Evolutionary conservation across 2,888 invertebrate species (phyloP).

Genomic region (Cosmopolites sordidus): DNA sequence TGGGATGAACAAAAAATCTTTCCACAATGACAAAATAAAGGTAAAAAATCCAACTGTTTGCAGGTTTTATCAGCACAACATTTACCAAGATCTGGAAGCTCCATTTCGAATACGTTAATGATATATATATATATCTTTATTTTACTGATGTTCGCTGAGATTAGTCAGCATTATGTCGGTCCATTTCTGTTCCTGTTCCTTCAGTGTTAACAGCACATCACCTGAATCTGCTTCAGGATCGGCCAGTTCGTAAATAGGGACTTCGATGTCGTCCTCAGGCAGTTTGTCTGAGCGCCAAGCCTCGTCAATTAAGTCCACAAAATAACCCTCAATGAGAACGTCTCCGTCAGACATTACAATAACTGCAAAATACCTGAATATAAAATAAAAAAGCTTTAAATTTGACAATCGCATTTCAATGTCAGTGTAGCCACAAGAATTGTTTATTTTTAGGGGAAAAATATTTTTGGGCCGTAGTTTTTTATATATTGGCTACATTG

Average conservation of each 20-base stretch:
- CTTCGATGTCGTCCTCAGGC: slow-evolving; percentile 78
- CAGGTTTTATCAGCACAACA: slow-evolving; percentile 60
- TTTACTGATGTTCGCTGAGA: slow-evolving; percentile 53
- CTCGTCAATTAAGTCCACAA: slow-evolving; percentile 78
- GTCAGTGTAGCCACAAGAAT: too few relatives aligned
- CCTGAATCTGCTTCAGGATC: slow-evolving; percentile 92
- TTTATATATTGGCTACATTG: too few relatives aligned
- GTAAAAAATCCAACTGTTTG: slow-evolving; percentile 68
- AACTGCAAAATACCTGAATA: too few relatives aligned
- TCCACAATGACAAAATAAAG: slow-evolving; percentile 62
- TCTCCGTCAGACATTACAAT: slow-evolving; percentile 63
- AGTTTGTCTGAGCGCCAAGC: slow-evolving; percentile 77
- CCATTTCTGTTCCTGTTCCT: slow-evolving; percentile 76
- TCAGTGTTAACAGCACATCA: slow-evolving; percentile 83
- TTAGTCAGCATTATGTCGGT: slow-evolving; percentile 54
- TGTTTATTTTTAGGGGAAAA: too few relatives aligned
- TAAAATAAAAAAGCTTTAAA: too few relatives aligned
- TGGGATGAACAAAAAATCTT: slow-evolving; percentile 63
- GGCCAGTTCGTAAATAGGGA: slow-evolving; percentile 82
- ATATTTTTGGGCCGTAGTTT: too few relatives aligned
- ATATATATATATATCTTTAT: too few relatives aligned
- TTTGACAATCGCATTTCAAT: too few relatives aligned
- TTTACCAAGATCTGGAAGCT: slow-evolving; percentile 68
- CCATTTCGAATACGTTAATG: slow-evolving; percentile 53
- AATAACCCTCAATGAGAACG: slow-evolving; percentile 66